Percentiles rank a stretch among this genome's conserved stretches.
These are phyloP conservation scores for Myotis brandtii DNA, from an alignment of 2,113 vertebrate genomes.

Conservation along the genomic window DNA sequence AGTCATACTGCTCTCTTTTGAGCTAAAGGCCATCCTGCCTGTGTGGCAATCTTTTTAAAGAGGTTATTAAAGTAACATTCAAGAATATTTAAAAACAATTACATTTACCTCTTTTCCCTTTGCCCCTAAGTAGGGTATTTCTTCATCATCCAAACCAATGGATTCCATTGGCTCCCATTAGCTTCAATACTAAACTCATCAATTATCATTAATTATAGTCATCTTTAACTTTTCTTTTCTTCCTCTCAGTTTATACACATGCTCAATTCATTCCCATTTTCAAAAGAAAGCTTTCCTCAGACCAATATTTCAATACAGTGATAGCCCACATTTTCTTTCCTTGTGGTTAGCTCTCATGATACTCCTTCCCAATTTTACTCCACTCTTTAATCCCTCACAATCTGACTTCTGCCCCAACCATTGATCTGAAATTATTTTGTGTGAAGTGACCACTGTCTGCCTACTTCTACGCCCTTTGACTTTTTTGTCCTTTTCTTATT, in stretches of 20 bases:
- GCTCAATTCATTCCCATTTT: not conserved
- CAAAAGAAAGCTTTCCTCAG: conserved; percentile 46
- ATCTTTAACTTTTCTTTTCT: conserved; percentile 45
- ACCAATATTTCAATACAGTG: not conserved
- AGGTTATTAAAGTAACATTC: not conserved
- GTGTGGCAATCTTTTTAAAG: not conserved
- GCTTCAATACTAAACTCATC: conserved; percentile 30
- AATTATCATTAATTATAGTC: conserved; percentile 39
- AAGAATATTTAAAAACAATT: conserved; percentile 33
- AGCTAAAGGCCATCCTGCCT: not conserved
- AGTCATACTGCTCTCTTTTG: conserved; percentile 4
- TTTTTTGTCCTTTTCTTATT: conserved; percentile 19
- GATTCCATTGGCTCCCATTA: not conserved
- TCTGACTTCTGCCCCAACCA: not conserved
- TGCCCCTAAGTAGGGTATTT: not conserved
- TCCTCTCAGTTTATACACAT: not conserved
- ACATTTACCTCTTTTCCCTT: not conserved
- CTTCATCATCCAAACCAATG: not conserved
- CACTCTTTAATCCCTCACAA: not conserved
- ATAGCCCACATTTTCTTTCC: not conserved
- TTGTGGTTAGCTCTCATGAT: not conserved
- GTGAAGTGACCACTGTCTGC: conserved; percentile 12
- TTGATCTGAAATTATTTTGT: conserved; percentile 45
- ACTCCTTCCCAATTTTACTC: not conserved
- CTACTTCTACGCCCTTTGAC: conserved; percentile 21